These are phyloP conservation scores for Caiman crocodilus DNA, from an alignment of 2,797 vertebrate genomes.

Conservation along the genomic window DNA sequence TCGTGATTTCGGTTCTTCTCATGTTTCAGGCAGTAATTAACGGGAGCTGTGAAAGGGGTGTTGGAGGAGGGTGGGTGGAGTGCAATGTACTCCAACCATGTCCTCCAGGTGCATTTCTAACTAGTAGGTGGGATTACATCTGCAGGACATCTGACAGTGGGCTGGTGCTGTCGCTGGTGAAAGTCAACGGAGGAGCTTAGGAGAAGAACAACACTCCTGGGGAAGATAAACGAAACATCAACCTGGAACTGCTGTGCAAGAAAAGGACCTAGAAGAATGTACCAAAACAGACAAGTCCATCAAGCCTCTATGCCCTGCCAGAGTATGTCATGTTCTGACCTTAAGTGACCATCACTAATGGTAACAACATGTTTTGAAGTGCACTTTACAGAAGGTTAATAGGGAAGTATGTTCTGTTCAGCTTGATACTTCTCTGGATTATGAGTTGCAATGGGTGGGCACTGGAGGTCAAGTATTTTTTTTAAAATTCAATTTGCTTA, in stretches of 20 bases:
- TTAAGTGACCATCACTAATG: background rate
- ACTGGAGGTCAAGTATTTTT: background rate
- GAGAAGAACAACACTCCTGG: background rate
- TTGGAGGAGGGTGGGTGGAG: background rate
- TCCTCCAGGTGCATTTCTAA: background rate
- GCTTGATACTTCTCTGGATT: background rate
- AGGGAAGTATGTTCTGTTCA: background rate
- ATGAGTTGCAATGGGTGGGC: fast-evolving
- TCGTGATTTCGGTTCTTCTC: background rate
- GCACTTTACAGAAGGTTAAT: background rate
- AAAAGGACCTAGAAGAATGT: background rate
- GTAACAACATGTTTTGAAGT: background rate
- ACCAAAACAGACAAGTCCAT: fast-evolving
- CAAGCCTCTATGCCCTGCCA: background rate
- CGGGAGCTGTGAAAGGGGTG: too few species aligned
- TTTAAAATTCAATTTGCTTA: background rate
- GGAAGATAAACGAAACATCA: background rate
- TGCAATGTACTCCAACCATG: background rate
- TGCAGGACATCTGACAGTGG: background rate
- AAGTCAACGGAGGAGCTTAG: background rate
- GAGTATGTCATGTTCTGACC: background rate
- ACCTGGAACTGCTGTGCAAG: background rate
- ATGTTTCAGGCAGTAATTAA: too few species aligned
- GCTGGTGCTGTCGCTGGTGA: background rate
- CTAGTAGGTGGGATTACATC: background rate